phyloP scores from a whole-genome alignment of 2,888 invertebrate species.

The Carpatolechia fugitivella region DNA sequence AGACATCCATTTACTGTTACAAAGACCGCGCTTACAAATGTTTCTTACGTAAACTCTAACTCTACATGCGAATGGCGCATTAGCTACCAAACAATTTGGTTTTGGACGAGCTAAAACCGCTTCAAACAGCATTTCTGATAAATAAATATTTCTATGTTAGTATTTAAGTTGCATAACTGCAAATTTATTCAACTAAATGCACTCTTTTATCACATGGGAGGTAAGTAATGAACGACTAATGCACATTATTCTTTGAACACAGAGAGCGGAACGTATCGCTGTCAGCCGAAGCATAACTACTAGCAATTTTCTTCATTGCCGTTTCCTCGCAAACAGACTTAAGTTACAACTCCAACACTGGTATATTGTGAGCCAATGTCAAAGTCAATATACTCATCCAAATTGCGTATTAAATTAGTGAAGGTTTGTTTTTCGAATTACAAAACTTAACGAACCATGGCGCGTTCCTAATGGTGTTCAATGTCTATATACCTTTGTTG shows the following conservation, averaged over 20 bases:
- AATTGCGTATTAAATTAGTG: slow-evolving; percentile 6
- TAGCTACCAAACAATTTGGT: neutral
- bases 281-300: slow-evolving; percentile 10
- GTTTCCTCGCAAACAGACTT: slow-evolving; percentile 6
- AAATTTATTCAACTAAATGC: neutral
- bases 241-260: neutral
- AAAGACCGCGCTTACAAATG: neutral
- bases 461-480: neutral
- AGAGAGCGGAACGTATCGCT: slow-evolving; percentile 9
- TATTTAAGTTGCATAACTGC: neutral
- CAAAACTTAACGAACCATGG: neutral
- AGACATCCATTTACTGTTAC: neutral
- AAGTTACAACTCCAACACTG: neutral
- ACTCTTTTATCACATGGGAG: neutral
- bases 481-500: too few species aligned
- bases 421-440: neutral
- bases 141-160: neutral
- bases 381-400: slow-evolving; percentile 7
- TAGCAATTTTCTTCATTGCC: slow-evolving; percentile 8
- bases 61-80: neutral
- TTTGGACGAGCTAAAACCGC: too few species aligned
- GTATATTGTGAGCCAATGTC: slow-evolving; percentile 6
- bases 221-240: neutral
- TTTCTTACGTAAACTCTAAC: neutral
- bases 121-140: neutral